Evolutionary conservation across 2,797 vertebrate species (phyloP), one percentile per base, ranked within the genome.

Genomic region (Enteromius argenteus): DNA sequence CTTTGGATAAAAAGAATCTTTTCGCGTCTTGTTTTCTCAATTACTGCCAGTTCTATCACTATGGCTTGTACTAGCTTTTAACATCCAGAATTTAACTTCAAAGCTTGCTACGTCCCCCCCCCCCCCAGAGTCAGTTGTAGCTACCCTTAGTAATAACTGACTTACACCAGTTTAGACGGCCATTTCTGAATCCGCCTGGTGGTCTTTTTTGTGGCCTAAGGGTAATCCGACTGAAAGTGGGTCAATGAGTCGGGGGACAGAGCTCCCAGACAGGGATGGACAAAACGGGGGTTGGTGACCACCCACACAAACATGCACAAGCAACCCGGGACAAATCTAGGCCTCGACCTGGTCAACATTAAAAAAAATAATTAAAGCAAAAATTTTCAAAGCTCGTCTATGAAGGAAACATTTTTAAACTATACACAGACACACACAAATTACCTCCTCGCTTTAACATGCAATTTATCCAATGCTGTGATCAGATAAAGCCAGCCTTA

Each of bases 171-270:
- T 51, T 66, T 10, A 81, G 53, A 44, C 46, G 42, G 58, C 5
- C 1, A 0, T 73, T 67, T n/a, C 37, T 9, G 30, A 67, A 73
- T 71, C 15, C 1, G 27, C 42, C 51, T 49, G 27, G 53, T 77
- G 56, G 58, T 72, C 68, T 62, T 23, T 72, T 51, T 42, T 66
- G 60, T 9, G 39, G 85, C 87, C 83, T 79, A 88, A 84, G 88
- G 90, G 74, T 87, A 81, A 94, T 94, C 93, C 91, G 91, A 85
- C 84, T 92, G 90, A 92, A 94, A 92, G 90, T 92, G 93, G 93
- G 94, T 94, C 93, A 94, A 84, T 10, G 86, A 90, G 86, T 81
- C 81, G 86, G 89, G 89, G 89, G 88, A 89, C 89, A 88, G 89
- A 84, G 91, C 91, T 90, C 92, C 90, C 90, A 90, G 85, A 78